Base-by-base conservation (phyloP, 1,140 invertebrate genomes). In the Drosophila elegans region DNA sequence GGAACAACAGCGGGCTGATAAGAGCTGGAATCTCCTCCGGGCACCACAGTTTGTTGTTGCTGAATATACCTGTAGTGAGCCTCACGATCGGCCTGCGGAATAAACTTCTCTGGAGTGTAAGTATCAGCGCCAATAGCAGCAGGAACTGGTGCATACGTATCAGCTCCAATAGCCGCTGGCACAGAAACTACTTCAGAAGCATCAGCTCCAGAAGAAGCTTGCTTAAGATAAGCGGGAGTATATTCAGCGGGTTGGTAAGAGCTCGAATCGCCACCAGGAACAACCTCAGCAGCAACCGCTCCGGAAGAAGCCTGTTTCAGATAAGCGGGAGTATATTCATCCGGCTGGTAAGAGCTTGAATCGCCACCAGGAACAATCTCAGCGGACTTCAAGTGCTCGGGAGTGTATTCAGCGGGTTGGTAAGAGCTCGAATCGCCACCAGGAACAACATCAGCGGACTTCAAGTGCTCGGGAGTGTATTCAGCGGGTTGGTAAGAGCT, bases 61-160 rank as follows among this genome's bases (percentile, higher is more conserved):
- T 80, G 71, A n/a, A 60, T 29, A 7, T 75, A 80, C 25, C 29
- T 53, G 21, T 75, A 60, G 55, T 80, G 71, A 3, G 77, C 77
- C 13, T 75, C 45, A 5, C 49, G 77, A 48, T 60, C 74, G 0
- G 52, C 73, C 4, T 76, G 60, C 1, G 71, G 78, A 29, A 80
- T 80, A 12, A 80, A 80, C 45, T 80, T 41, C 36, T 80, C 71
- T 0, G 78, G 77, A 0, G 77, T 71, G 32, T 81, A 60, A 0
- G 56, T 63, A n/a, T 83, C 60, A 2, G 71, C 75, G 2, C 80
- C 80, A 41, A 83, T 44, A 12, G 56, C 74, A 6, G 38, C 55
- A 0, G 78, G 62, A 16, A 54, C 45, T 12, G 46, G 11, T 1
- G 12, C 21, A 13, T 48, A 25, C 0, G 77, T 59, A 25, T 73